A percentile compares a stretch with the other conserved stretches of the same genome.
Conservation (phyloP, 35 echinoderm and acorn worm species). For the Apostichopus parvimensis region DNA sequence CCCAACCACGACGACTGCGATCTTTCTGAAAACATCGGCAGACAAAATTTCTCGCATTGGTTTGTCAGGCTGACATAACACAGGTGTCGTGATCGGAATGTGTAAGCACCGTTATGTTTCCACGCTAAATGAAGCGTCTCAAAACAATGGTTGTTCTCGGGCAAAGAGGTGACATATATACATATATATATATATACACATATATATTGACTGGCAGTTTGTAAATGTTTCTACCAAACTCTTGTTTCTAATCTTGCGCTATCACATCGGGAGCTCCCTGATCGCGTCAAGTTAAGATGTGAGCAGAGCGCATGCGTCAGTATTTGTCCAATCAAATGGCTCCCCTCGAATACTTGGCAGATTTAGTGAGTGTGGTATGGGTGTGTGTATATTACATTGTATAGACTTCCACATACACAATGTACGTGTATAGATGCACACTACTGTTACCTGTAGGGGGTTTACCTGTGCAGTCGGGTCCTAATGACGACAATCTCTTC, state of each 20-base stretch:
- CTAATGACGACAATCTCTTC: neutral
- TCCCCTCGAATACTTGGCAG: neutral
- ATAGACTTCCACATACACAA: neutral
- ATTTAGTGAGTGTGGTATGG: neutral
- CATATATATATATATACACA: neutral
- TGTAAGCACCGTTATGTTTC: neutral
- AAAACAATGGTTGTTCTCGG: constrained; percentile 19
- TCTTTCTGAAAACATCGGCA: neutral
- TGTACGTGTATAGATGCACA: no score
- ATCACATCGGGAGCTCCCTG: neutral
- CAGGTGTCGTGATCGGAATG: neutral
- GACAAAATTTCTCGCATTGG: neutral
- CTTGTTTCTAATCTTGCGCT: neutral
- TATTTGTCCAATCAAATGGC: neutral
- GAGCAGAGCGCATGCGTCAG: neutral
- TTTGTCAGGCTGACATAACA: constrained; percentile 10
- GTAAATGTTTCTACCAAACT: constrained; percentile 20
- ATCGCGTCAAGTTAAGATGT: neutral
- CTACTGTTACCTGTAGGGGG: neutral
- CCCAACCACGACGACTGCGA: neutral
- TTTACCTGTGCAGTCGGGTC: neutral
- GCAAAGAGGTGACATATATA: constrained; percentile 28
- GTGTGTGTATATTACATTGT: neutral
- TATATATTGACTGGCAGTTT: constrained; percentile 25
- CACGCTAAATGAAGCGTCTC: constrained; percentile 20